Evolutionary conservation across 2,113 vertebrate genomes (phyloP), one percentile per base, ranked within the genome.

Genomic region (Dendrocopos noguchii): DNA sequence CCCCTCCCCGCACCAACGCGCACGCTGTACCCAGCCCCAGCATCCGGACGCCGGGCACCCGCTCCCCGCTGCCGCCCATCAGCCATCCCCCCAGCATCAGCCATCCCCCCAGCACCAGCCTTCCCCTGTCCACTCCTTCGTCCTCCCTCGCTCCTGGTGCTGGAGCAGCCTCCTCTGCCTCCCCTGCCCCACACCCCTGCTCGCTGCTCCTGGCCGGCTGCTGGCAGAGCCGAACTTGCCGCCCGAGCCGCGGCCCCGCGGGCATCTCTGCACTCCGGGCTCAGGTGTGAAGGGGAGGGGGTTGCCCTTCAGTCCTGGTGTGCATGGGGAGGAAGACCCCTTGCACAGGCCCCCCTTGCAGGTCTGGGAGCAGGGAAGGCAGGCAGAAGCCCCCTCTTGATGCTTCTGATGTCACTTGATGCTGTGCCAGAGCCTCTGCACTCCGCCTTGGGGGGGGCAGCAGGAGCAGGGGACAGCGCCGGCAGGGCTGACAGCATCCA

Each of bases 131-230:
- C 36, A 5, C 5, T n/a, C 67, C 0, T 28, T 25, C 63, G 11
- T 44, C 39, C 63, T 8, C 15, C 39, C 39, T 28, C 61, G 14
- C 50, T 22, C 31, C 61, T 4, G 27, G 3, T 5, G 68, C 66
- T 59, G 47, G 1, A 1, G 2, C 68, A 7, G 36, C 7, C 44
- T 44, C 80, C 53, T 0, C 18, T 0, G 39, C 71, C 3, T 5
- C 50, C 2, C 2, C 1, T 2, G 12, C 27, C 44, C 71, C 71
- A 25, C 16, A 0, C 13, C 39, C 28, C 42, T 44, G 65, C 6
- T 5, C 1, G 2, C 39, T 22, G 46, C 1, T 52, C 78, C 18
- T 3, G 1, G 0, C 59, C 1, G 2, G 61, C 57, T 52, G 60
- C 64, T 50, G 61, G 1, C 0, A 44, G 47, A 71, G 73, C 9